phyloP scores from a whole-genome alignment of 2,113 vertebrate species.

The Brachirus orientalis region DNA sequence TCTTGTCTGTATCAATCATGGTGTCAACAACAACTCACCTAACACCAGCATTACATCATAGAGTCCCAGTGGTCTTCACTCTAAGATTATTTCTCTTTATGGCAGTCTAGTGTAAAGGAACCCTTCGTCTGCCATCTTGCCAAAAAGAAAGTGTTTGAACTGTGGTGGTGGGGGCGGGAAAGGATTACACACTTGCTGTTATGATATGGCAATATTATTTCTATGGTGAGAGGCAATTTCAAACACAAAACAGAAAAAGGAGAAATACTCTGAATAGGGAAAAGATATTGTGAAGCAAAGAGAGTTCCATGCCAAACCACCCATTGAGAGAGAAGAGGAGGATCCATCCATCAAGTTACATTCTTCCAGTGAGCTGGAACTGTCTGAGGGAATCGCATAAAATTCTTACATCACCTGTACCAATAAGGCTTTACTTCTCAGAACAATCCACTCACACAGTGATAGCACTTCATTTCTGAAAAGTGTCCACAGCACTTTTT shows the following conservation, averaged over 20 bases:
- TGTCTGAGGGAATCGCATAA: constrained; percentile 49
- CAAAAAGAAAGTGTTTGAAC: constrained; percentile 47
- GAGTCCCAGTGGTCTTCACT: constrained; percentile 37
- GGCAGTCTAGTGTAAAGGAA: constrained; percentile 57
- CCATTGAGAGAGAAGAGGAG: constrained; percentile 57
- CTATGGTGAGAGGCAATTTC: constrained; percentile 64
- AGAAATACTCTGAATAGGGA: constrained; percentile 31
- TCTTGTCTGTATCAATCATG: constrained; percentile 48
- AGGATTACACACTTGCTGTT: constrained; percentile 42
- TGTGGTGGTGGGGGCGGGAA: constrained; percentile 25
- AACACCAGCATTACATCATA: constrained; percentile 64
- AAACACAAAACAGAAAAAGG: constrained; percentile 48
- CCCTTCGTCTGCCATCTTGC: constrained; percentile 63
- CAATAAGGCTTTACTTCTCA: constrained; percentile 65
- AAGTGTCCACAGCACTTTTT: constrained; percentile 39
- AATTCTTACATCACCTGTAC: constrained; percentile 74
- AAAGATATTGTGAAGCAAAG: constrained; percentile 46
- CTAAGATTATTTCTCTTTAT: constrained; percentile 46
- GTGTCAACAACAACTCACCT: constrained; percentile 57
- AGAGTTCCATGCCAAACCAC: constrained; percentile 53
- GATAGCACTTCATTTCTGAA: constrained; percentile 64
- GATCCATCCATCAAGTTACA: constrained; percentile 66
- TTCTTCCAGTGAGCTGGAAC: constrained; percentile 72
- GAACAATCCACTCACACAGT: constrained; percentile 39
- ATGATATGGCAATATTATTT: constrained; percentile 68